Conservation (phyloP, 2,888 invertebrate species). For the Boloria selene region DNA sequence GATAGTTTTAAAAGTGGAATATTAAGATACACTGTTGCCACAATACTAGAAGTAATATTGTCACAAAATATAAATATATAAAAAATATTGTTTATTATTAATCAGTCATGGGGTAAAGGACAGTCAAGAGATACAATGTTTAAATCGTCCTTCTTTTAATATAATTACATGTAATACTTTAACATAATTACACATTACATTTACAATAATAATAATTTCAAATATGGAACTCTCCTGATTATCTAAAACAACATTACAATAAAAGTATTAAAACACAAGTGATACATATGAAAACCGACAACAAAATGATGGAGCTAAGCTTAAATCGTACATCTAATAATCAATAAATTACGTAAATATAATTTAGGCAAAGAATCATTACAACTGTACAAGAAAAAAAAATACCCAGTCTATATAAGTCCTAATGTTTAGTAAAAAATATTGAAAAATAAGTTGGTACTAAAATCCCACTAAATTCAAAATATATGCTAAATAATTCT, state of each 20-base stretch:
- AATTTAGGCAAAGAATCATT: conserved; percentile 71
- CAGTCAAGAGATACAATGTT: conserved; percentile 58
- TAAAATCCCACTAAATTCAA: conserved; percentile 32
- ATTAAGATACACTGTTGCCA: conserved; percentile 36
- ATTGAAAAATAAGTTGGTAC: conserved; percentile 42
- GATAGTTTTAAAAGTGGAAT: conserved; percentile 24
- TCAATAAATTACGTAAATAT: conserved; percentile 81
- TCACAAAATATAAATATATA: conserved; percentile 37
- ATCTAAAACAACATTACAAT: conserved; percentile 66
- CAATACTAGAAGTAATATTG: conserved; percentile 28
- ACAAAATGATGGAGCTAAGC: conserved; percentile 76
- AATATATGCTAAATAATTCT: conserved; percentile 52
- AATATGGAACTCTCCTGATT: conserved; percentile 77
- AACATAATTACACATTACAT: conserved; percentile 81
- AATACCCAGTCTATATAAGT: conserved; percentile 44
- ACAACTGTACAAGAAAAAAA: conserved; percentile 70
- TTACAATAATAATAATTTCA: conserved; percentile 81
- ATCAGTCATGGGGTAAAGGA: conserved; percentile 35
- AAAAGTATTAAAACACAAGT: conserved; percentile 67
- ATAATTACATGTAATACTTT: conserved; percentile 80
- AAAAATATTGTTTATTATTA: conserved; percentile 32
- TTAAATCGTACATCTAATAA: conserved; percentile 62
- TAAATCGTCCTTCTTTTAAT: conserved; percentile 80
- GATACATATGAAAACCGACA: conserved; percentile 68
- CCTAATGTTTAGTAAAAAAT: conserved; percentile 36